Evolutionary conservation across 2,888 invertebrate genomes (phyloP), one percentile per base, ranked within the genome.

Genomic region (Monoplex corrugatus): DNA sequence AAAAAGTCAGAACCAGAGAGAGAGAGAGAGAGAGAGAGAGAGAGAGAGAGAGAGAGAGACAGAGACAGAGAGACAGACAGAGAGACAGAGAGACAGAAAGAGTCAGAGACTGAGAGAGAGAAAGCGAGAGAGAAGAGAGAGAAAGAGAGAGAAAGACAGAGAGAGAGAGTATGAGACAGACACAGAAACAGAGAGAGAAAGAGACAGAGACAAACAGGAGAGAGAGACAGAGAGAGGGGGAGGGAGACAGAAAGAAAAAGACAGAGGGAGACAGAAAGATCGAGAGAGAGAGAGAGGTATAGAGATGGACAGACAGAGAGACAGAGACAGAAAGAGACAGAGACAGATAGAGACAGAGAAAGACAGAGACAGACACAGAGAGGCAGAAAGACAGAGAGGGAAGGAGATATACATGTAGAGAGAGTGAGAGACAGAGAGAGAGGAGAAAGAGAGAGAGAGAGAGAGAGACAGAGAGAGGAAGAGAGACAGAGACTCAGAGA

Each of bases 1-100:
- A n/a, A n/a, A n/a, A n/a, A n/a, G n/a, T n/a, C n/a, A n/a, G n/a
- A n/a, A n/a, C 10, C 16, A 35, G 35, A 75, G 75, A 75, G 75
- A 75, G 75, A 75, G 75, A 75, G n/a, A n/a, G n/a, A n/a, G n/a
- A n/a, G n/a, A n/a, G n/a, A n/a, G n/a, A n/a, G n/a, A n/a, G n/a
- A n/a, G n/a, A n/a, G n/a, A n/a, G n/a, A n/a, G n/a, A n/a, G n/a
- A n/a, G n/a, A n/a, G n/a, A n/a, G n/a, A n/a, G n/a, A n/a, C n/a
- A n/a, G n/a, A n/a, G n/a, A n/a, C n/a, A n/a, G n/a, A n/a, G n/a
- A n/a, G n/a, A n/a, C n/a, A n/a, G n/a, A n/a, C n/a, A n/a, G n/a
- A n/a, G n/a, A n/a, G n/a, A n/a, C n/a, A n/a, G n/a, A n/a, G 75
- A 75, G 75, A 75, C 16, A 75, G 75, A 75, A n/a, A 75, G 75